phyloP scores from a whole-genome alignment of 1,140 invertebrate genomes.

The Drosophila mojavensis region DNA sequence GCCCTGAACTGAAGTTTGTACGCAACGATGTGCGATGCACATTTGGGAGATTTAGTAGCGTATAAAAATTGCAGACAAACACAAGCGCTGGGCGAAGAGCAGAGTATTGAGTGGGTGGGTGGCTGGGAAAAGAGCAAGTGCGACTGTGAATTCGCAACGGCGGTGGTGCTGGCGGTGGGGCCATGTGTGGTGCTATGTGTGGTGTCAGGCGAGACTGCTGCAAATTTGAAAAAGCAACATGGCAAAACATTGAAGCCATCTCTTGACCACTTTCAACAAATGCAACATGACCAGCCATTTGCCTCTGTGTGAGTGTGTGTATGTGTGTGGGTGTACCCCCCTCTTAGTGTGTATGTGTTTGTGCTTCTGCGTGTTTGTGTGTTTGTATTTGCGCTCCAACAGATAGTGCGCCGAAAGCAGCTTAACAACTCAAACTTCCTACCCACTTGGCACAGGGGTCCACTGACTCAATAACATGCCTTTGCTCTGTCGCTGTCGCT shows the following conservation, averaged over 20 bases:
- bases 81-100: conserved; percentile 3
- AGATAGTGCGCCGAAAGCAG: conserved; percentile 54
- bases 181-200: not conserved
- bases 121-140: conserved; percentile 3
- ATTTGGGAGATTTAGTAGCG: conserved; percentile 67
- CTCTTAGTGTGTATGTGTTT: not conserved
- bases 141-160: conserved; percentile 12
- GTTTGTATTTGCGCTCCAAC: conserved; percentile 18
- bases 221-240: conserved; percentile 48
- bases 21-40: conserved; percentile 51
- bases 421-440: conserved; percentile 74
- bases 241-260: conserved; percentile 42
- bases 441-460: conserved; percentile 23
- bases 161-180: too few relatives aligned
- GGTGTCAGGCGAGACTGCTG: not conserved
- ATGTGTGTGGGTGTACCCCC: not conserved
- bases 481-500: not conserved
- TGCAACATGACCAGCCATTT: conserved; percentile 44
- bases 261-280: conserved; percentile 62
- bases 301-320: not conserved
- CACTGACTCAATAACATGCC: conserved; percentile 56
- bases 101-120: not conserved
- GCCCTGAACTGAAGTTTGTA: conserved; percentile 26
- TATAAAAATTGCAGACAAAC: conserved; percentile 62
- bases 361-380: conserved; percentile 5